Base-by-base conservation (phyloP, 2,888 invertebrate genomes). In the Scaptomyza parva region DNA sequence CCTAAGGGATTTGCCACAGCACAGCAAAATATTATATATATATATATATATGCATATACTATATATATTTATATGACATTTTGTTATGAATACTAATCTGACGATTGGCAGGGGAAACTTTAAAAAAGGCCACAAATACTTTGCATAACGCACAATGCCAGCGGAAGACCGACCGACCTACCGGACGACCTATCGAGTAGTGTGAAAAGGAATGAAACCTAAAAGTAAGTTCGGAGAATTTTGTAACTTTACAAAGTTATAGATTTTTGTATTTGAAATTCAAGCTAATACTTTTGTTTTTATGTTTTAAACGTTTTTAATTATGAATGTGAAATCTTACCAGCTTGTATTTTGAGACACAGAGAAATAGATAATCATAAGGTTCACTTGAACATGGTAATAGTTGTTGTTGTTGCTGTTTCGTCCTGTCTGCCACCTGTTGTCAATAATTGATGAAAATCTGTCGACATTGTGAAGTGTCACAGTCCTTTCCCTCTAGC, bases 41-140 rank as follows among this genome's bases (percentile, higher is more conserved):
- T 26, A 26, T 7, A 6, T 28, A 28, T 28, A 5, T 28, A 28
- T 28, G n/a, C 65, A 59, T 55, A 66, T 88, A 30, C n/a, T 30
- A 39, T 20, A 2, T 41, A 41, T 41, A 22, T 41, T 7, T 35
- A 76, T 85, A 76, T 83, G 80, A 76, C 76, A 87, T 87, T 78
- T 84, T 75, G 89, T 76, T 88, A 86, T 89, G 89, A 88, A 89
- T 89, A 89, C 89, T 86, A 89, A 89, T 88, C 78, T 35, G 12
- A 28, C 3, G 39, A 17, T 17, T 9, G 37, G 37, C 3, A 43
- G 12, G 22, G 22, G 40, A 35, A 54, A 30, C 53, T 60, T 43
- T 62, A 59, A 57, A 40, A 30, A 57, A 40, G 22, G 53, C 8
- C 41, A 24, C n/a, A 26, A 20, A 55, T 43, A 57, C 59, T 74